Evolutionary conservation across 1,140 invertebrate genomes (phyloP).

Genomic region (Orius insidiosus): DNA sequence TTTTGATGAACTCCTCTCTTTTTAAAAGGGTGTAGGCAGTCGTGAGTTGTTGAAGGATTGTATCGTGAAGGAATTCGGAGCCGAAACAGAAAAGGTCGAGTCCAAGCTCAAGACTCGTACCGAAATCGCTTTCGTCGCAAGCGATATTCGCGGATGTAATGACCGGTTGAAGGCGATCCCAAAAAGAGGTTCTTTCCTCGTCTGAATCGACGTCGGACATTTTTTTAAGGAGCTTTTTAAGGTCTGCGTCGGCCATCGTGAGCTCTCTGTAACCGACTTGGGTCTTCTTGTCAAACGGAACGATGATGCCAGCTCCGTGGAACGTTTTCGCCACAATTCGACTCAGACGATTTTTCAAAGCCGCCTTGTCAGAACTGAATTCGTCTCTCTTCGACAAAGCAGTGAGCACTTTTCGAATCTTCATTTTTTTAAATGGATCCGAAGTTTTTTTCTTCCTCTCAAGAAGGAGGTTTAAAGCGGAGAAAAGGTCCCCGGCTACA

Average conservation of each 20-base stretch:
- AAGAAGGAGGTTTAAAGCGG: constrained; percentile 56
- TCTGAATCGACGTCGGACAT: constrained; percentile 40
- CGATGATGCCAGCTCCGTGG: constrained; percentile 73
- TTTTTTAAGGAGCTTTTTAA: constrained; percentile 47
- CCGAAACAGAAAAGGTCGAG: constrained; percentile 70
- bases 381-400: constrained; percentile 45
- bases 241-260: constrained; percentile 30
- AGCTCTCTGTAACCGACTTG: constrained; percentile 64
- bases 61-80: constrained; percentile 43
- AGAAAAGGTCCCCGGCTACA: constrained; percentile 71
- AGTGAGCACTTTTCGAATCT: constrained; percentile 37
- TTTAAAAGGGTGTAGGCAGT: constrained; percentile 63
- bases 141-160: constrained; percentile 71
- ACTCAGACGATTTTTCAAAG: constrained; percentile 43
- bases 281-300: constrained; percentile 64
- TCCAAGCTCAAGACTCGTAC: constrained; percentile 74
- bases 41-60: constrained; percentile 42
- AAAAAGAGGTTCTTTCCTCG: constrained; percentile 35
- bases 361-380: constrained; percentile 37
- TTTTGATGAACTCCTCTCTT: constrained; percentile 52
- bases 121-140: constrained; percentile 87
- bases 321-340: constrained; percentile 61
- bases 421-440: constrained; percentile 46
- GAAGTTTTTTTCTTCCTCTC: constrained; percentile 37
- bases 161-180: constrained; percentile 49